phyloP scores from a whole-genome alignment of 1,140 invertebrate genomes.

The Holotrichia oblita region DNA sequence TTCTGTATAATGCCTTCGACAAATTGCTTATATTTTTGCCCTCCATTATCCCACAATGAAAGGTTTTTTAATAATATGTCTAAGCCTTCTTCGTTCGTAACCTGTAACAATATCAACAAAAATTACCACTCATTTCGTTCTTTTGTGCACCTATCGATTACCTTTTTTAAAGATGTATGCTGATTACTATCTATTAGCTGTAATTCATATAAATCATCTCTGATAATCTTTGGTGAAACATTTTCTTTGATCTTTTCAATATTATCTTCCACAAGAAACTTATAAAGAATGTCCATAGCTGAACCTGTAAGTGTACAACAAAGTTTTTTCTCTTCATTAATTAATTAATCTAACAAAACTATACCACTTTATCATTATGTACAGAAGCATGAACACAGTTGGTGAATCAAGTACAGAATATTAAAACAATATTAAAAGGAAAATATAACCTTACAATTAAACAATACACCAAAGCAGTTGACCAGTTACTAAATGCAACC shows the following conservation, averaged over 20 bases:
- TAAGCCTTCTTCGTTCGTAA: not conserved
- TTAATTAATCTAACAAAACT: not conserved
- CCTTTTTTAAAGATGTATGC: not conserved
- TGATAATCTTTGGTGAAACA: not conserved
- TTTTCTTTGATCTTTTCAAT: not conserved
- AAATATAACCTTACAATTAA: conserved; percentile 35
- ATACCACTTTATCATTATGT: conserved; percentile 29
- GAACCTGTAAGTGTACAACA: not conserved
- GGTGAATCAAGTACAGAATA: not conserved
- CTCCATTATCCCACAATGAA: not conserved
- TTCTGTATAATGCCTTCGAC: conserved; percentile 50
- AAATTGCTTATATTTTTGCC: conserved; percentile 5
- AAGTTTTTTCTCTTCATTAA: not conserved
- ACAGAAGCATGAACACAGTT: not conserved
- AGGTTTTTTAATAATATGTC: not conserved
- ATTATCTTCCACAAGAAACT: not conserved
- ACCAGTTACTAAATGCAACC: conserved; percentile 1
- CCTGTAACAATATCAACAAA: not conserved
- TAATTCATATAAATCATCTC: not conserved
- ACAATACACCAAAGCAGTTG: not conserved
- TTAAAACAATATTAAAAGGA: not conserved
- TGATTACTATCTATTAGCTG: not conserved
- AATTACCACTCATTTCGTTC: too few relatives aligned
- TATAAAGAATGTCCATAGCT: conserved; percentile 8
- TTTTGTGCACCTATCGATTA: not conserved